Conservation (phyloP, 2,888 invertebrate species). For the Drosophila nigritarsus region DNA sequence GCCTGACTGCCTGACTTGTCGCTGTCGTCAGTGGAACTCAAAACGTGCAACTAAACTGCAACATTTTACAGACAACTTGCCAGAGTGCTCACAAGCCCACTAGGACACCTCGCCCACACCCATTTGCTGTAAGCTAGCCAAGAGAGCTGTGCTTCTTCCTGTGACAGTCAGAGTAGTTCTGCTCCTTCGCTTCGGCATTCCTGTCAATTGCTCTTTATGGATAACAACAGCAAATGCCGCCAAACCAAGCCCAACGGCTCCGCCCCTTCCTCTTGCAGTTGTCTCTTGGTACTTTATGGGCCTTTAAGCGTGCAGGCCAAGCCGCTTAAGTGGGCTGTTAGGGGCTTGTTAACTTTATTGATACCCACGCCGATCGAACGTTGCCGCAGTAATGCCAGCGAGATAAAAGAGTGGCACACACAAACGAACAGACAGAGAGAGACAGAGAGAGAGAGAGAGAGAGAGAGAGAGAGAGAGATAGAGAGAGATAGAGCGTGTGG, state of each 20-base stretch:
- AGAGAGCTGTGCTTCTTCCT: constrained; percentile 26
- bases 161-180: constrained; percentile 12
- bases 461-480: not conserved
- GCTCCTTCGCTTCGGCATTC: not conserved
- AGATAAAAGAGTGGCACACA: not conserved
- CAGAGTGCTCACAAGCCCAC: constrained; percentile 35
- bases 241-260: not conserved
- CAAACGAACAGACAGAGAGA: not conserved
- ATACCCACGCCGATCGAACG: constrained; percentile 53
- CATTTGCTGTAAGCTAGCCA: constrained; percentile 21
- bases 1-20: constrained; percentile 15
- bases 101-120: not conserved
- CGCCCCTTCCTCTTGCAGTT: not conserved
- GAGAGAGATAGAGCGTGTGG: not conserved
- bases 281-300: constrained; percentile 50
- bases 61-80: constrained; percentile 56
- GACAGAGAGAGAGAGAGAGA: too few relatives aligned
- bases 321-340: constrained; percentile 64
- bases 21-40: constrained; percentile 52
- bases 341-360: constrained; percentile 69
- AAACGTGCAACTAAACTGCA: constrained; percentile 69
- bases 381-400: constrained; percentile 1
- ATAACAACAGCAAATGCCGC: constrained; percentile 3
- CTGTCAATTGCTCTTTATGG: constrained; percentile 35
- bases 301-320: constrained; percentile 45